These are phyloP conservation scores for Piezodorus guildinii DNA, from an alignment of 1,140 invertebrate genomes.

Conservation along the genomic window DNA sequence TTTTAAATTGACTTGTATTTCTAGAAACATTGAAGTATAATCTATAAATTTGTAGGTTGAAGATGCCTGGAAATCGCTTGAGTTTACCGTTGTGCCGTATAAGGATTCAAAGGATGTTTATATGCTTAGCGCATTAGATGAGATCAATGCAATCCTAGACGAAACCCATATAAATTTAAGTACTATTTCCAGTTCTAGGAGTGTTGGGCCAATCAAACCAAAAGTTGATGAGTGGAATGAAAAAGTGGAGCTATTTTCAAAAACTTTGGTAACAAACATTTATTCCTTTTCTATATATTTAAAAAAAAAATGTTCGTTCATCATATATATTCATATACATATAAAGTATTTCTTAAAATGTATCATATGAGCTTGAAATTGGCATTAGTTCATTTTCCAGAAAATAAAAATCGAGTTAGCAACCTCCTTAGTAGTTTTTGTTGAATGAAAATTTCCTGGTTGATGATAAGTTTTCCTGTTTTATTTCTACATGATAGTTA, in stretches of 20 bases:
- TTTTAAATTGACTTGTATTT: too few relatives aligned
- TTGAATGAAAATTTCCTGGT: too few relatives aligned
- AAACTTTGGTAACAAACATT: conserved; percentile 58
- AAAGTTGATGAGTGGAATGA: conserved; percentile 68
- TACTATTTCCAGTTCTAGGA: conserved; percentile 70
- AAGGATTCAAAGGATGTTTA: conserved; percentile 70
- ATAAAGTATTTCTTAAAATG: too few relatives aligned
- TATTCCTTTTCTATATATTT: too few relatives aligned
- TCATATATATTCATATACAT: too few relatives aligned
- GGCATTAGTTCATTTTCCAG: too few relatives aligned
- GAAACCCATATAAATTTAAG: conserved; percentile 76
- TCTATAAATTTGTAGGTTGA: conserved; percentile 44
- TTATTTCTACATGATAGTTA: too few relatives aligned
- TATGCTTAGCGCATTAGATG: conserved; percentile 69
- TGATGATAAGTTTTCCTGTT: too few relatives aligned
- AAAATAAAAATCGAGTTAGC: too few relatives aligned
- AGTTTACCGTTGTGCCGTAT: conserved; percentile 62
- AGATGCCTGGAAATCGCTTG: conserved; percentile 64
- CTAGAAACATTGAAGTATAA: background rate
- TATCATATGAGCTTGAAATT: too few relatives aligned
- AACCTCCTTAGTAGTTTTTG: too few relatives aligned
- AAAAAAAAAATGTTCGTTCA: too few relatives aligned
- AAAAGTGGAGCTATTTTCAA: conserved; percentile 59
- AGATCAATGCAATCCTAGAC: conserved; percentile 66
- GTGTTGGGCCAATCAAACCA: conserved; percentile 68